Base-by-base conservation (phyloP, 2,888 invertebrate species). In the Macrophya alboannulata region DNA sequence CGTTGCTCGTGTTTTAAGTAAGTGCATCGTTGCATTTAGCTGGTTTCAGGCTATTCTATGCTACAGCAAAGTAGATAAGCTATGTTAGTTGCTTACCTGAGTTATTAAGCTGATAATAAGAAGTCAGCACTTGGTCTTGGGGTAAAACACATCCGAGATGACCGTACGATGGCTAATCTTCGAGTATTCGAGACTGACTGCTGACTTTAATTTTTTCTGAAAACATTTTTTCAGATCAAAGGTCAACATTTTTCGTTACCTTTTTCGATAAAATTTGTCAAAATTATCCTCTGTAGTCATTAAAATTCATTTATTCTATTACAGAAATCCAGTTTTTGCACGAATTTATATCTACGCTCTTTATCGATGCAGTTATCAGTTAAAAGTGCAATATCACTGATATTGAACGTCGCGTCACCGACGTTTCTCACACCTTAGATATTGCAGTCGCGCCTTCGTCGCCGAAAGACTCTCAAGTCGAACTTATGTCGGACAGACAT, bases 81-180 rank as follows among this genome's bases (percentile, higher is more conserved):
- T 21, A 31, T 25, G 12, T 10, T 72, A 31, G 37, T 83, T 51
- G 83, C 71, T 83, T 90, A 90, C 88, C 90, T 88, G 86, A 87
- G 84, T 51, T 87, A 89, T 90, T 91, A 88, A 86, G 86, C 88
- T 85, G 86, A 90, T 91, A 91, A 89, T 88, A 86, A 91, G 89
- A 89, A 93, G 92, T 92, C 91, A 92, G 92, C 90, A 86, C 92
- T 92, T 93, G 89, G 92, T 92, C 92, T 92, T 91, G 90, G 91
- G 91, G 91, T 92, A 92, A 92, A 88, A 90, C 88, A 88, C 59
- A 87, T 87, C 87, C 88, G 88, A 86, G 87, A 86, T 85, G 88
- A 74, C 85, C 88, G 88, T 87, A 71, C 37, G 79, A 86, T 87
- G 85, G 85, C 87, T 87, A 87, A 85, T 77, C 86, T 84, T 81